Base-by-base conservation (phyloP, 2,113 vertebrate species). In the Prietella phreatophila region DNA sequence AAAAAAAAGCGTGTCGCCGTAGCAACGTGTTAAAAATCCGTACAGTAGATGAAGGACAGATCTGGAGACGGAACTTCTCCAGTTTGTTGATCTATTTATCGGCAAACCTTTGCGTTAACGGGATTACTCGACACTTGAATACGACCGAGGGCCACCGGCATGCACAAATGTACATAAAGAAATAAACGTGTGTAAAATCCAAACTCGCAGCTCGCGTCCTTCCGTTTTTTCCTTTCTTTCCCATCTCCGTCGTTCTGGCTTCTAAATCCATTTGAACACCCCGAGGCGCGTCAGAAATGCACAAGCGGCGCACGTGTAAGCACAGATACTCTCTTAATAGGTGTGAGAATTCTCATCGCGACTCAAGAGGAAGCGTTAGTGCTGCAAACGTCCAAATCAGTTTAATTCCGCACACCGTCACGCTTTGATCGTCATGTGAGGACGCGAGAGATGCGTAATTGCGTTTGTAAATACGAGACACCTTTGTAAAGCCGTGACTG, bases 241-340 rank as follows among this genome's bases (percentile, higher is more conserved):
- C 84, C 27, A 88, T 58, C 42, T 88, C 86, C 92, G 89, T 89
- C 88, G 91, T 86, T 88, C 75, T 91, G 89, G 90, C 90, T 88
- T 61, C 87, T 89, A 89, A 91, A 91, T 92, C 90, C 89, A 91
- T 89, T 91, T 88, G 80, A 90, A 86, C 78, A 73, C 82, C 82
- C 85, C 69, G 86, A 87, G 89, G 82, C 83, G 71, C 69, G 86
- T 90, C 76, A 91, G 82, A 89, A 87, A 89, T 89, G 87, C 86
- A 87, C 83, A 92, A 42, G 11, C 71, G 42, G 71, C 2, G 73
- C 47, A 56, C 88, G 84, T 92, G 88, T 89, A 82, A 89, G 89
- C 85, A 47, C 87, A 91, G 82, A 90, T 79, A 86, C 85, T 81
- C 89, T 89, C 90, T 93, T 94, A 93, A 90, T 93, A 92, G 92